phyloP scores from a whole-genome alignment of 2,888 invertebrate genomes.

The Lamellibrachia satsuma region DNA sequence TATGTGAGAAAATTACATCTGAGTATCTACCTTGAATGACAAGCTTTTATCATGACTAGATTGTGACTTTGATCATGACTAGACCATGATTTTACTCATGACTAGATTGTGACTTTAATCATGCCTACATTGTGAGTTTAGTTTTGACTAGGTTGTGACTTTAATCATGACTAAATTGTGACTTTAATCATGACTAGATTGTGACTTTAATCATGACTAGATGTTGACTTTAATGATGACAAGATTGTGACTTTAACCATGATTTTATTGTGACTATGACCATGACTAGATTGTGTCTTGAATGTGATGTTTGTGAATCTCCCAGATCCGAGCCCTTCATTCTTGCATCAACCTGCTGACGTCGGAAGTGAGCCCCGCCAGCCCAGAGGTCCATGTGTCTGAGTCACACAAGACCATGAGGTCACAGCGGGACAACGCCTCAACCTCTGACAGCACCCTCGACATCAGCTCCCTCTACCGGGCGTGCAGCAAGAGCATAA shows the following conservation, averaged over 20 bases:
- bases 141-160: too few relatives aligned
- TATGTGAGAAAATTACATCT: too few relatives aligned
- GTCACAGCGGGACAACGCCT: slow-evolving; percentile 7
- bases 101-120: too few relatives aligned
- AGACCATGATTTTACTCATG: background rate
- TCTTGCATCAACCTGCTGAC: slow-evolving; percentile 43
- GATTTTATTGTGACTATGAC: too few relatives aligned
- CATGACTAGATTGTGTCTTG: too few relatives aligned
- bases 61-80: background rate
- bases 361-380: slow-evolving; percentile 35
- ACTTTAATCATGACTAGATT: too few relatives aligned
- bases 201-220: too few relatives aligned
- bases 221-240: too few relatives aligned
- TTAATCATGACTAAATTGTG: too few relatives aligned
- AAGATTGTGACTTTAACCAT: too few relatives aligned
- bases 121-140: background rate
- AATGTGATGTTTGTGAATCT: background rate
- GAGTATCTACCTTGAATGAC: too few relatives aligned
- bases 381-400: background rate
- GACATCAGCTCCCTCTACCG: slow-evolving; percentile 29
- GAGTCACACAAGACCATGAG: background rate
- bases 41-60: background rate
- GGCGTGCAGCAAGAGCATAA: slow-evolving; percentile 36
- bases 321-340: slow-evolving; percentile 50
- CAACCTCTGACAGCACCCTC: background rate